A percentile compares a stretch with the other conserved stretches of the same genome.
Conservation (phyloP, 2,113 vertebrate genomes). For the Mola mola region DNA sequence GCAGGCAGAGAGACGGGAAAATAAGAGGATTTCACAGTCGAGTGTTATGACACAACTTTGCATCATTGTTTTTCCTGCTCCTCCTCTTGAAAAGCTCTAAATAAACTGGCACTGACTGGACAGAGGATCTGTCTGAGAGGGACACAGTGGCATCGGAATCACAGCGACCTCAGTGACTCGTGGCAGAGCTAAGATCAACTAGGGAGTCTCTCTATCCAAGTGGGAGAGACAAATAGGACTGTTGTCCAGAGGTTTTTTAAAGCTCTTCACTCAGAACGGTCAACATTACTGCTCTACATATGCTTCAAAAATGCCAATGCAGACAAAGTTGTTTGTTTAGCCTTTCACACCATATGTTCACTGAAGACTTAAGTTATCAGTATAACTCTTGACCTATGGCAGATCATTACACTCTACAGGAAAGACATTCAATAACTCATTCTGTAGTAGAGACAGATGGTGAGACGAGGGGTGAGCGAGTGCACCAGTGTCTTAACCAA, state of each 20-base stretch:
- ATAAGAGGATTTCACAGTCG: slow-evolving; percentile 65
- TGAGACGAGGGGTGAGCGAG: too few relatives aligned
- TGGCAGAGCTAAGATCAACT: neutral
- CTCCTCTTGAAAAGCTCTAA: slow-evolving; percentile 46
- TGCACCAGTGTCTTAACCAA: too few relatives aligned
- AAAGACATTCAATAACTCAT: neutral
- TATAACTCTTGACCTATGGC: neutral
- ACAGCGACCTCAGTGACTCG: slow-evolving; percentile 17
- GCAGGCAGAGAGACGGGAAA: slow-evolving; percentile 26
- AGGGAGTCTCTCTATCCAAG: neutral
- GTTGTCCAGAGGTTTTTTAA: slow-evolving; percentile 23
- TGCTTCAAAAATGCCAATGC: neutral
- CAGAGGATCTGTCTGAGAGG: slow-evolving; percentile 22
- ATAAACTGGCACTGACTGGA: slow-evolving; percentile 45
- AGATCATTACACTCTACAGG: neutral
- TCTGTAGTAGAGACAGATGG: too few relatives aligned
- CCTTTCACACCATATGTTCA: slow-evolving; percentile 5
- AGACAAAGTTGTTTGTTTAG: neutral
- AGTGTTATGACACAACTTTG: slow-evolving; percentile 44
- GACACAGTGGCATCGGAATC: slow-evolving; percentile 1
- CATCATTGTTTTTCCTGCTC: slow-evolving; percentile 35
- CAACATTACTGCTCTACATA: slow-evolving; percentile 8
- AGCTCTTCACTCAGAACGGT: too few relatives aligned
- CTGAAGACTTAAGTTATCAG: slow-evolving; percentile 9
- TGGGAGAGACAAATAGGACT: neutral